These are phyloP conservation scores for Cydia strobilella DNA, from an alignment of 1,140 invertebrate species.

Conservation along the genomic window DNA sequence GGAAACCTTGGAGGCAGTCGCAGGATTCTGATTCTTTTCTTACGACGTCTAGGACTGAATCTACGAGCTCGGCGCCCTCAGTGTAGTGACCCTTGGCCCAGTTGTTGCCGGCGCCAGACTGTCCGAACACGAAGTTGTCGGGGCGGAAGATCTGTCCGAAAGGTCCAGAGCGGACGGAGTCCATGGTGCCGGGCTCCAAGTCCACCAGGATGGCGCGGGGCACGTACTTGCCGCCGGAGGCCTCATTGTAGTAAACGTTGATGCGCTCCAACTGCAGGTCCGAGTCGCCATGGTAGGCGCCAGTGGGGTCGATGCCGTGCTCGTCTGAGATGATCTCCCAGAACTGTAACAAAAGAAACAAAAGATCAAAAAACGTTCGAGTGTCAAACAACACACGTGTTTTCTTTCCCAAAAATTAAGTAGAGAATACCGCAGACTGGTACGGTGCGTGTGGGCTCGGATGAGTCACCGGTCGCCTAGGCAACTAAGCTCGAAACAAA, in stretches of 20 bases:
- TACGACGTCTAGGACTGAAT: constrained; percentile 90
- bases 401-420: neutral
- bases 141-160: constrained; percentile 93
- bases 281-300: constrained; percentile 90
- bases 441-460: constrained; percentile 37
- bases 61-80: constrained; percentile 87
- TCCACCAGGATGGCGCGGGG: constrained; percentile 89
- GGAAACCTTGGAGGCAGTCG: constrained; percentile 88
- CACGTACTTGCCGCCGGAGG: constrained; percentile 93
- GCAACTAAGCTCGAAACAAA: constrained; percentile 50
- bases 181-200: constrained; percentile 95
- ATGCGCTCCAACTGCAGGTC: constrained; percentile 93
- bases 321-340: constrained; percentile 97
- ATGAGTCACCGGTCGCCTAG: constrained; percentile 50
- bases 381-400: constrained; percentile 75
- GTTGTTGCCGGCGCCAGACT: constrained; percentile 91
- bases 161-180: constrained; percentile 92
- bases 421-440: constrained; percentile 17
- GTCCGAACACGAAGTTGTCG: constrained; percentile 94
- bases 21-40: constrained; percentile 90
- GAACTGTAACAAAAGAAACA: constrained; percentile 84
- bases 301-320: constrained; percentile 92
- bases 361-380: constrained; percentile 1
- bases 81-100: constrained; percentile 97
- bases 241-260: constrained; percentile 95